Evolutionary conservation across 2,797 vertebrate species (phyloP).

Genomic region (Prunella strophiata): DNA sequence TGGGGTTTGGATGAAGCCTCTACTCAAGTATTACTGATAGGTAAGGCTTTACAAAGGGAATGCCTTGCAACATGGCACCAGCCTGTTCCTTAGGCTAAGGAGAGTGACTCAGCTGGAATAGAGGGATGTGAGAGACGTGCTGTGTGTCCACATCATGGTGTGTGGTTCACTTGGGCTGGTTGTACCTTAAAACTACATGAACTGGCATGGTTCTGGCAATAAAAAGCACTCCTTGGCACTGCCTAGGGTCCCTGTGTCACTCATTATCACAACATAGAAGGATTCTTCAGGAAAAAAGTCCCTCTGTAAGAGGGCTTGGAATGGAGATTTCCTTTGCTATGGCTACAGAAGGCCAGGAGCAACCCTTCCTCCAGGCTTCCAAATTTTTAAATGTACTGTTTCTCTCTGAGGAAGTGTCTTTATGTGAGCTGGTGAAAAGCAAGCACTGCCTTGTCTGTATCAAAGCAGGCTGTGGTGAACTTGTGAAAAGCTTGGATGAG

Average conservation of each 20-base stretch:
- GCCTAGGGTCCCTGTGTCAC: rapidly evolving
- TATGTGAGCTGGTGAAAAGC: background rate
- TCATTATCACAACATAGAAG: background rate
- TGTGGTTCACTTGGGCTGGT: background rate
- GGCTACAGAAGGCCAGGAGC: background rate
- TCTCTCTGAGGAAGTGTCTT: background rate
- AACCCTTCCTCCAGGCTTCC: background rate
- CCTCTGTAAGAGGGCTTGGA: background rate
- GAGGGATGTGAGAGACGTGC: background rate
- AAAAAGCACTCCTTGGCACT: background rate
- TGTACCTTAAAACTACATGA: background rate
- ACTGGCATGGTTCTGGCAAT: background rate
- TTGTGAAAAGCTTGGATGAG: background rate
- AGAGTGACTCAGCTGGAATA: background rate
- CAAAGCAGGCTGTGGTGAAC: background rate
- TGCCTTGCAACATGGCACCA: background rate
- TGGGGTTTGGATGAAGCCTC: background rate
- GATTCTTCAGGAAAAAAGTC: background rate
- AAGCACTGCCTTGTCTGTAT: background rate
- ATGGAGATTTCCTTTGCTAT: background rate
- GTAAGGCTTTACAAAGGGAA: background rate
- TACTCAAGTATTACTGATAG: background rate
- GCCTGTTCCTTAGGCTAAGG: background rate
- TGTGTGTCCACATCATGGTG: too few relatives aligned
- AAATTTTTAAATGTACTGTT: background rate